Conservation (phyloP, 2,888 invertebrate species). For the Agrochola lychnidis region DNA sequence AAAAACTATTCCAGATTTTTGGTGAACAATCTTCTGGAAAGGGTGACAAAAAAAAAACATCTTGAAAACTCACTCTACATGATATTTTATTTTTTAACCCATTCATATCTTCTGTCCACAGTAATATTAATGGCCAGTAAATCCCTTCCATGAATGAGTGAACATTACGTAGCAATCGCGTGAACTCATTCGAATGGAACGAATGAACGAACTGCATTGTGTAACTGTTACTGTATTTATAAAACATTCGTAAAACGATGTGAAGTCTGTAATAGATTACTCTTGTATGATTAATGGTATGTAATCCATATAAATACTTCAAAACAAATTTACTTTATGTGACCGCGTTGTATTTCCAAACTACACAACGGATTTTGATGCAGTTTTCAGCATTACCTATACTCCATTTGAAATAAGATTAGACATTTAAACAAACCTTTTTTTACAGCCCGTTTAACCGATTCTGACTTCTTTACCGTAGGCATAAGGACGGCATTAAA, state of each 20-base stretch:
- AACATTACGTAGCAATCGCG: constrained; percentile 58
- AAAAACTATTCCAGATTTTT: background rate
- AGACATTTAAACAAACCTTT: too few species aligned
- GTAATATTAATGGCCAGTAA: constrained; percentile 18
- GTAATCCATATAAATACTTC: background rate
- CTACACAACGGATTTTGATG: background rate
- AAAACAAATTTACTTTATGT: background rate
- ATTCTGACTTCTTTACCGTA: too few species aligned
- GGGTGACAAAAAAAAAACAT: background rate
- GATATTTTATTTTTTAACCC: background rate
- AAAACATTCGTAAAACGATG: constrained; percentile 21
- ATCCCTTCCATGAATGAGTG: constrained; percentile 45
- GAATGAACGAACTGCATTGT: constrained; percentile 55
- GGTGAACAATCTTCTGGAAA: too few species aligned
- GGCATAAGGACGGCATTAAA: too few species aligned
- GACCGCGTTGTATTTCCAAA: background rate
- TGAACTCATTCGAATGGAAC: constrained; percentile 53
- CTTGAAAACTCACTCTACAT: background rate
- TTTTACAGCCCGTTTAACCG: too few species aligned
- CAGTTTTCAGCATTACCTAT: background rate
- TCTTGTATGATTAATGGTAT: constrained; percentile 25
- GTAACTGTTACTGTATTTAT: constrained; percentile 54
- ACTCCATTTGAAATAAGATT: too few species aligned
- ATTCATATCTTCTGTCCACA: constrained; percentile 33
- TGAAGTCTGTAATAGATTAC: constrained; percentile 20